phyloP scores from a whole-genome alignment of 2,797 vertebrate genomes.

The Scyliorhinus canicula region DNA sequence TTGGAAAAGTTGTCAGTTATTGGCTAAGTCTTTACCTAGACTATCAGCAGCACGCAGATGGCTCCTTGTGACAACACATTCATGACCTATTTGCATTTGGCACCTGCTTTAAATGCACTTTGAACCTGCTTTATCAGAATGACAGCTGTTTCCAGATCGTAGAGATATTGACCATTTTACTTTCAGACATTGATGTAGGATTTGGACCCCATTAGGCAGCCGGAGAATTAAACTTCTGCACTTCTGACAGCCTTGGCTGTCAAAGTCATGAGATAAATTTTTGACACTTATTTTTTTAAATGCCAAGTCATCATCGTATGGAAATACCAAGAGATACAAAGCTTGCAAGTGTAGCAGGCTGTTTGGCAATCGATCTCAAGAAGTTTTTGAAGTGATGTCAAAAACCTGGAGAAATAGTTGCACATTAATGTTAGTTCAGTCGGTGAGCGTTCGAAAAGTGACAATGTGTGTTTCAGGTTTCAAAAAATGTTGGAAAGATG shows the following conservation, averaged over 20 bases:
- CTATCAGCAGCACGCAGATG: background rate
- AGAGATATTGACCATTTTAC: background rate
- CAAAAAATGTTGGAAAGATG: background rate
- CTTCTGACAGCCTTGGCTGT: constrained; percentile 7
- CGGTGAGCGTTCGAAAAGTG: background rate
- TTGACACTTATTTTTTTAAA: background rate
- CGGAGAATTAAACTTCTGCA: background rate
- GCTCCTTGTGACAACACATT: background rate
- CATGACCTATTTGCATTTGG: background rate
- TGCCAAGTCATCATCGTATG: constrained; percentile 13
- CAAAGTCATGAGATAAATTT: background rate
- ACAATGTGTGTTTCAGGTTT: background rate
- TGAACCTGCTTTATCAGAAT: background rate
- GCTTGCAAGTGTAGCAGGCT: background rate
- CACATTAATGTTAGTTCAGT: background rate
- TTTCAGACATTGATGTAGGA: background rate
- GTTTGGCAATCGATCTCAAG: background rate
- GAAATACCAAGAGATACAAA: background rate
- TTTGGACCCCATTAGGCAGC: background rate
- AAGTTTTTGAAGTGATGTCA: background rate
- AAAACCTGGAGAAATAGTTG: background rate
- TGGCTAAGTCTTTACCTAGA: background rate
- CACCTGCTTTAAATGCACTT: background rate
- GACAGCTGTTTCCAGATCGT: background rate
- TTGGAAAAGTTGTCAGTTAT: background rate